Evolutionary conservation across 2,888 invertebrate genomes (phyloP), one percentile per base, ranked within the genome.

Genomic region (Mesodorylaimus sp.): DNA sequence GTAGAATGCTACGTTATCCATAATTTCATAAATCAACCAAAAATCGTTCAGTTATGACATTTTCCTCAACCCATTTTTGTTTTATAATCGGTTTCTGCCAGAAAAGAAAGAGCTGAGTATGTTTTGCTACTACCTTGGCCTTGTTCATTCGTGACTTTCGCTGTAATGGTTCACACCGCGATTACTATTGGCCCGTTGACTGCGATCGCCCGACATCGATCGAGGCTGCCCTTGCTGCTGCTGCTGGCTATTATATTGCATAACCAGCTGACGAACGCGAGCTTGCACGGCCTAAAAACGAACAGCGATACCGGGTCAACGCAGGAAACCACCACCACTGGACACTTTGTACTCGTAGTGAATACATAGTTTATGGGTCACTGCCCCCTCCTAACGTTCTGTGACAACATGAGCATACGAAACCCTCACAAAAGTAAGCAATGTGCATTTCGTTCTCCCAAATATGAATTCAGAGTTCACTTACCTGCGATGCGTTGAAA

Each of bases 401-500:
- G n/a, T n/a, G n/a, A n/a, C n/a, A n/a, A n/a, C n/a, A n/a, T n/a
- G n/a, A n/a, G n/a, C n/a, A n/a, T n/a, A n/a, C n/a, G n/a, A n/a
- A n/a, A n/a, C n/a, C n/a, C n/a, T n/a, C n/a, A n/a, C n/a, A n/a
- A n/a, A n/a, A n/a, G n/a, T n/a, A n/a, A n/a, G n/a, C n/a, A n/a
- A n/a, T n/a, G n/a, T n/a, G n/a, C n/a, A n/a, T n/a, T n/a, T n/a
- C n/a, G 16, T 10, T 32, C 10, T 32, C 10, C 16, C 10, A 32
- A 32, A 10, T 32, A 10, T 10, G 32, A 32, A 32, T 13, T 13
- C 16, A 32, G 16, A 16, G 10, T 16, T 10, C 16, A 16, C 32
- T 32, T 65, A 85, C 85, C 79, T 88, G 87, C 63, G 87, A 85
- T 69, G 88, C 85, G 73, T 84, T 86, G 77, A 89, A 89, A 58